Evolutionary conservation across 2,113 vertebrate species (phyloP).

Genomic region (Melospiza georgiana): DNA sequence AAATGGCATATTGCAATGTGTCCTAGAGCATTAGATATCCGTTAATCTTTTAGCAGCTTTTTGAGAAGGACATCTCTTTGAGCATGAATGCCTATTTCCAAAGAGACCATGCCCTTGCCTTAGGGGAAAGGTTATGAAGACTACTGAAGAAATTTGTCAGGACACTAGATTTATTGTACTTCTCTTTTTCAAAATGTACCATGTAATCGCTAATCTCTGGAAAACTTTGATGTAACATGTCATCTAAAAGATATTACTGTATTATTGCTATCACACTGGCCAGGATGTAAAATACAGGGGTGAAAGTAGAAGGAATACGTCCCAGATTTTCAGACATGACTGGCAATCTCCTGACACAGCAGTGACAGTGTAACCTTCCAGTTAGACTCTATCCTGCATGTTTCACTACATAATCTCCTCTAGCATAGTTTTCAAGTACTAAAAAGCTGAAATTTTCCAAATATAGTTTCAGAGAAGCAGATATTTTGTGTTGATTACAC

Average conservation of each 20-base stretch:
- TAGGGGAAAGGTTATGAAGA: slow-evolving; percentile 42
- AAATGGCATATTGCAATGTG: slow-evolving; percentile 54
- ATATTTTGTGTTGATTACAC: background rate
- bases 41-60: slow-evolving; percentile 68
- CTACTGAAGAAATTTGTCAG: slow-evolving; percentile 65
- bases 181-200: slow-evolving; percentile 68
- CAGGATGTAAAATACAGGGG: slow-evolving; percentile 29
- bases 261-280: slow-evolving; percentile 29
- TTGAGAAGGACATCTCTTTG: slow-evolving; percentile 49
- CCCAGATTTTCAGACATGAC: slow-evolving; percentile 30
- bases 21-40: slow-evolving; percentile 46
- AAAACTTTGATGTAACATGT: slow-evolving; percentile 76
- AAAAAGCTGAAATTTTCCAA: background rate
- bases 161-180: slow-evolving; percentile 67
- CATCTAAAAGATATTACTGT: slow-evolving; percentile 69
- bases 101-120: slow-evolving; percentile 36
- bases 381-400: background rate
- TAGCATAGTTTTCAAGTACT: background rate
- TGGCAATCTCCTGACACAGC: background rate
- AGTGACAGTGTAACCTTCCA: background rate
- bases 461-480: background rate
- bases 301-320: background rate
- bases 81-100: slow-evolving; percentile 30
- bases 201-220: slow-evolving; percentile 76
- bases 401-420: background rate